phyloP scores from a whole-genome alignment of 2,113 vertebrate genomes.

The Columbina picui region DNA sequence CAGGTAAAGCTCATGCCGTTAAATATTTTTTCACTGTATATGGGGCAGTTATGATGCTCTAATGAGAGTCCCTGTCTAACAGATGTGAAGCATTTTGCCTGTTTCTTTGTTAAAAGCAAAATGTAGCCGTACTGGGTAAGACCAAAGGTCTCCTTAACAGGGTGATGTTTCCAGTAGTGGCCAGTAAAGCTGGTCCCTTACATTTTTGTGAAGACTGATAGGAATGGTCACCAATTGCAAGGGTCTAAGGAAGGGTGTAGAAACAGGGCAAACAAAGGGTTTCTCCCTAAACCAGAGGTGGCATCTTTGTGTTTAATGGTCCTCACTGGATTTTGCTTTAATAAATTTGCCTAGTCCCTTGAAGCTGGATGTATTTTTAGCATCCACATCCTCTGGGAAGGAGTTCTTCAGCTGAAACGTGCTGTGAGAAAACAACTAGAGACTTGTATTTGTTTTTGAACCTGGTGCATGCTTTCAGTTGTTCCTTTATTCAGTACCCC shows the following conservation, averaged over 20 bases:
- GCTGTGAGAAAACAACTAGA: background rate
- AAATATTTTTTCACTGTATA: background rate
- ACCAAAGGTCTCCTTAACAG: background rate
- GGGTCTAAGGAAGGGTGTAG: background rate
- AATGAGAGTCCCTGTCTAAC: background rate
- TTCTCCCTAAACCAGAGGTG: background rate
- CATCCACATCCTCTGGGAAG: background rate
- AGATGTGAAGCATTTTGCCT: background rate
- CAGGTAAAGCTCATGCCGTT: background rate
- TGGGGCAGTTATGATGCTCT: background rate
- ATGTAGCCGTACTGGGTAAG: background rate
- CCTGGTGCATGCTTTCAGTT: accelerated
- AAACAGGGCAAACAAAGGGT: background rate
- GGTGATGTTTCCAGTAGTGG: background rate
- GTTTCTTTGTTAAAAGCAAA: background rate
- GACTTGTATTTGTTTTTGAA: background rate
- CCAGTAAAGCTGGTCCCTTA: background rate
- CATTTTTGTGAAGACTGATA: accelerated
- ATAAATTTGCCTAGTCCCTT: background rate
- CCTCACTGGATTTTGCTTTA: background rate
- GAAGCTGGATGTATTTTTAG: background rate
- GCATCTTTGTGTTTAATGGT: background rate
- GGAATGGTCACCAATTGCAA: background rate
- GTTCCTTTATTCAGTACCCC: background rate
- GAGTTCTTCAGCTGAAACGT: background rate